phyloP scores from a whole-genome alignment of 2,888 invertebrate genomes.

The Lasioglossum villosulum region DNA sequence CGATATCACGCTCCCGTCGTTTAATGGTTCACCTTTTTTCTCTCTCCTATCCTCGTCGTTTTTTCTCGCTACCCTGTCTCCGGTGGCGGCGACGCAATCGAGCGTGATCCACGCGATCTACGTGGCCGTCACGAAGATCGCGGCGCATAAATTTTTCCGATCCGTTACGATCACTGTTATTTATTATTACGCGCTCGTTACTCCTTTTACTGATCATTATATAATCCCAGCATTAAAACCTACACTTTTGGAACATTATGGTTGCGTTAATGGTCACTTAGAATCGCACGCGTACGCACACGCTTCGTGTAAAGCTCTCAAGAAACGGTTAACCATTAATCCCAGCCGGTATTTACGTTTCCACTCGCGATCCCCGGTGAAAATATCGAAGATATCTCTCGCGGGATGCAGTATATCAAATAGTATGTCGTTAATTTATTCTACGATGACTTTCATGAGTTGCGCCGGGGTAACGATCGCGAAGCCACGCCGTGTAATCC shows the following conservation, averaged over 20 bases:
- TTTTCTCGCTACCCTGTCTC: background rate
- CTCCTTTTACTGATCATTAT: background rate
- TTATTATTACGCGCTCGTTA: background rate
- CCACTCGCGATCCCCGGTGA: slow-evolving; percentile 31
- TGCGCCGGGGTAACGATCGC: slow-evolving; percentile 15
- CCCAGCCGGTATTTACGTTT: slow-evolving; percentile 38
- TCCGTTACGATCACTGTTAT: background rate
- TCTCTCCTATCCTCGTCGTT: background rate
- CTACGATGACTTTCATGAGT: slow-evolving; percentile 38
- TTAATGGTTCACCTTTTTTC: slow-evolving; percentile 10
- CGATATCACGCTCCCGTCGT: slow-evolving; percentile 21
- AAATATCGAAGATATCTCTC: slow-evolving; percentile 39
- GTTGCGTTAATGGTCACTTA: slow-evolving; percentile 18
- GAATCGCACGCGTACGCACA: background rate
- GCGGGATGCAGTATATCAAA: slow-evolving; percentile 25
- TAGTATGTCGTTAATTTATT: slow-evolving; percentile 41
- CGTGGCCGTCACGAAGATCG: slow-evolving; percentile 2
- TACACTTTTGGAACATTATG: slow-evolving; percentile 5
- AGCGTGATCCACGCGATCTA: slow-evolving; percentile 18
- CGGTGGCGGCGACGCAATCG: background rate
- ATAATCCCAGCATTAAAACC: background rate
- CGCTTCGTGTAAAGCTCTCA: background rate
- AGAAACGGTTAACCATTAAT: slow-evolving; percentile 44
- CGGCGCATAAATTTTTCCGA: slow-evolving; percentile 10
- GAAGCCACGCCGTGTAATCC: slow-evolving; percentile 26